Percentiles rank a stretch among this genome's conserved stretches.
Evolutionary conservation across 1,140 invertebrate genomes (phyloP).

Genomic region (Ceratosolen fusciceps): DNA sequence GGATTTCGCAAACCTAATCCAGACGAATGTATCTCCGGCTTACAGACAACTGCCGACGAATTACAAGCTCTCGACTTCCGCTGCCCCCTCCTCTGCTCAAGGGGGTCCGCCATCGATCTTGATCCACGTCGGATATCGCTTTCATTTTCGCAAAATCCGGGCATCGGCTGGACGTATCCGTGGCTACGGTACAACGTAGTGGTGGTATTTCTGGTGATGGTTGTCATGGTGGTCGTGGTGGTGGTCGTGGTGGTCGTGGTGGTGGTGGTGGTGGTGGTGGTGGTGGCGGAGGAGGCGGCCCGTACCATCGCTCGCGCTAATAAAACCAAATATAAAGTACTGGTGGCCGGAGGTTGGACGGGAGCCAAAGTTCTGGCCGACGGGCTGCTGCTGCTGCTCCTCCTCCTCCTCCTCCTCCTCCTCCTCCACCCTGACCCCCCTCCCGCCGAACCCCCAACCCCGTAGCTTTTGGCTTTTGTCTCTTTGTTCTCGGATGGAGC

Average conservation of each 20-base stretch:
- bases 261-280: too few species aligned
- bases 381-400: too few species aligned
- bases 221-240: too few species aligned
- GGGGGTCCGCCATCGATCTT: slow-evolving; percentile 16
- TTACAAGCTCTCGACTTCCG: slow-evolving; percentile 4
- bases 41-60: neutral
- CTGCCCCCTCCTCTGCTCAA: neutral
- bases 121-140: slow-evolving; percentile 38
- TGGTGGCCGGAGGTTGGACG: neutral
- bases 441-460: neutral
- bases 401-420: too few species aligned
- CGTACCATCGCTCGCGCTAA: slow-evolving; percentile 34
- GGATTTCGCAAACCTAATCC: neutral
- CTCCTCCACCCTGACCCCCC: neutral
- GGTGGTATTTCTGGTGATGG: too few species aligned
- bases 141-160: slow-evolving; percentile 34
- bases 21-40: neutral
- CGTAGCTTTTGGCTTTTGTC: slow-evolving; percentile 34
- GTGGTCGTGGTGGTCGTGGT: too few species aligned
- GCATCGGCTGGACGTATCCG: neutral
- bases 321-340: slow-evolving; percentile 34
- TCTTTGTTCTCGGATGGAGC: slow-evolving; percentile 43
- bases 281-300: too few species aligned
- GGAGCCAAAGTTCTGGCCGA: neutral
- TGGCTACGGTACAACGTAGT: too few species aligned